Evolutionary conservation across 1,140 invertebrate genomes (phyloP).

Genomic region (Coptotermes formosanus): DNA sequence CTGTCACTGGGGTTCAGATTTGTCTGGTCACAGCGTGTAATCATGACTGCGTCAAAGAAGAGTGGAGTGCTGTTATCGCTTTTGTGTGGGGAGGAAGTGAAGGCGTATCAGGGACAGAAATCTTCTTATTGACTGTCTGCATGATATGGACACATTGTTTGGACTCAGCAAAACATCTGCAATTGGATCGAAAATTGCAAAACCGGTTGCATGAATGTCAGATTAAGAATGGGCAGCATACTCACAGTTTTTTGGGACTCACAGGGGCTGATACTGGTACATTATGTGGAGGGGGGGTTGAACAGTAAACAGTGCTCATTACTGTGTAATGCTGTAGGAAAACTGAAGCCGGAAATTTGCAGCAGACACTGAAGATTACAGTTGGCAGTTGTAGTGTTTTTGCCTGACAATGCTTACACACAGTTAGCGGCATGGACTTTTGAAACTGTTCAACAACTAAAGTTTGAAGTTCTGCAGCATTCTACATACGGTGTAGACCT

Average conservation of each 20-base stretch:
- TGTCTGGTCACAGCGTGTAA: not conserved
- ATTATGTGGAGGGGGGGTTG: not conserved
- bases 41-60: slow-evolving; percentile 16
- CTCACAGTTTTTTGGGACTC: not conserved
- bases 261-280: not conserved
- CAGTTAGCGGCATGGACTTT: no score
- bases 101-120: not conserved
- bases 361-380: no score
- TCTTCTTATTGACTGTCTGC: not conserved
- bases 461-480: not conserved
- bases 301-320: no score
- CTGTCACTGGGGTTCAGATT: no score
- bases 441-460: not conserved
- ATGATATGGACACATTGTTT: no score
- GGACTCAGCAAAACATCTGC: not conserved
- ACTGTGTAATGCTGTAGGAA: no score
- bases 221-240: not conserved
- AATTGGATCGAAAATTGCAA: not conserved
- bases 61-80: not conserved
- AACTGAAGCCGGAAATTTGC: no score
- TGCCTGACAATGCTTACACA: no score
- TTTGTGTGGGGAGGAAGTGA: not conserved
- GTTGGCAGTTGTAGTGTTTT: not conserved
- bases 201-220: slow-evolving; percentile 12
- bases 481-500: not conserved